Base-by-base conservation (phyloP, 2,113 vertebrate genomes). In the Heterotis niloticus region DNA sequence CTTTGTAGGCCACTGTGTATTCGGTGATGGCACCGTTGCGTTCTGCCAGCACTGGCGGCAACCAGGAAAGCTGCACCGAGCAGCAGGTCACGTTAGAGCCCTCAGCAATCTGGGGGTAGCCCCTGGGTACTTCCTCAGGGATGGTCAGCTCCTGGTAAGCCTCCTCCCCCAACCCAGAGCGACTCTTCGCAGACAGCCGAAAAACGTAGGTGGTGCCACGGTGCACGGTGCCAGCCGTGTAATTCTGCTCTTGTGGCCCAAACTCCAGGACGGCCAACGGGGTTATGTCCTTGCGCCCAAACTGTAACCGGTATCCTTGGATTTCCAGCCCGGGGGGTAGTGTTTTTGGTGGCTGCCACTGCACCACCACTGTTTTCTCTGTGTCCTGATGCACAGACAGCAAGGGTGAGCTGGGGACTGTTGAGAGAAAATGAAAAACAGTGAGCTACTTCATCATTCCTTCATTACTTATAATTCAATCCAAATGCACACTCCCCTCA, bases 1-100 rank as follows among this genome's bases (percentile, higher is more conserved):
- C 95, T 82, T 95, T 90, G 88, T 95, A 97, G n/a, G 96, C 95
- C 90, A 99, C 93, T 1, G 96, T 99, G 93, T 99, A 99, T 82
- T 95, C 95, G 44, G 95, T 85, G 82, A 99, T 98, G 81, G 91
- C 90, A 0, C 96, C 96, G 0, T 98, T 98, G 82, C 95, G 92
- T 88, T 98, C 96, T 0, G 96, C 96, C 78, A 97, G 88, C 84
- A 96, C 94, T 0, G 97, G 98, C 0, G 98, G 96, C 84, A 95
- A 89, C 98, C 98, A 99, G 86, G 94, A 93, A 64, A 99, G 92
- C 87, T 95, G 95, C 81, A 98, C 91, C 0, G 96, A 95, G 88
- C 93, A 91, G 80, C 96, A 92, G 0, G 95, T 95, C 79, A 96
- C 85, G 52, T 96, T 96, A 84, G 93, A 93, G 0, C 91, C 90